Evolutionary conservation across 2,113 vertebrate species (phyloP), one percentile per base, ranked within the genome.

Genomic region (Daubentonia madagascariensis): DNA sequence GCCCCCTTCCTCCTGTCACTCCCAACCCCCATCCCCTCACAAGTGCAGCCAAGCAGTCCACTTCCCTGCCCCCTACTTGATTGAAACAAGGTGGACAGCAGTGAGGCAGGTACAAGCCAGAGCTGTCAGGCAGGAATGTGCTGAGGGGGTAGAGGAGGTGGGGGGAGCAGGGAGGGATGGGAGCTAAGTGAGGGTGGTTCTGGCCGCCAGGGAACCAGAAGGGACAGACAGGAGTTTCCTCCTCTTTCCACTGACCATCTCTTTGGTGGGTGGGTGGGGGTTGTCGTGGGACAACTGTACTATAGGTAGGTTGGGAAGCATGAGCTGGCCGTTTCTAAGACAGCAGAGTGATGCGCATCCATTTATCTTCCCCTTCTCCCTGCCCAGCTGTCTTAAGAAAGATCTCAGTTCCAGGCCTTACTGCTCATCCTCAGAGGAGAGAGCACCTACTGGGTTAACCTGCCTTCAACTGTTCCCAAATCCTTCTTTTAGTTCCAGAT

Each of bases 51-150:
- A 92, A 98, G 97, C 96, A 96, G 94, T 48, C 86, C 68, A 54
- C 65, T 57, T 97, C 96, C 97, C 98, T 97, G 96, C 97, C 96
- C 97, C 98, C 97, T 96, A 50, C 97, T 98, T 98, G 97, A 97
- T 97, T 96, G 96, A 96, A 98, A 98, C 97, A 97, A 96, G 97
- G 94, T 95, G 97, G 96, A 93, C 96, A 95, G 97, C 93, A 93
- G 97, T 96, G 97, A 96, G 97, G 95, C 98, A 98, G 98, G 98
- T 98, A 97, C 96, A 97, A 98, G 97, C 97, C 97, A 98, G 97
- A 98, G 98, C 98, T 97, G 98, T 97, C 97, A 97, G 92, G 96
- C 96, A 98, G 95, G 98, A 97, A 98, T 97, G 98, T 97, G 97
- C 94, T 70, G 80, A 89, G 80, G 93, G 97, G 97, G 94, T 57